Base-by-base conservation (phyloP, 1,140 invertebrate species). In the Aphidius ervi region DNA sequence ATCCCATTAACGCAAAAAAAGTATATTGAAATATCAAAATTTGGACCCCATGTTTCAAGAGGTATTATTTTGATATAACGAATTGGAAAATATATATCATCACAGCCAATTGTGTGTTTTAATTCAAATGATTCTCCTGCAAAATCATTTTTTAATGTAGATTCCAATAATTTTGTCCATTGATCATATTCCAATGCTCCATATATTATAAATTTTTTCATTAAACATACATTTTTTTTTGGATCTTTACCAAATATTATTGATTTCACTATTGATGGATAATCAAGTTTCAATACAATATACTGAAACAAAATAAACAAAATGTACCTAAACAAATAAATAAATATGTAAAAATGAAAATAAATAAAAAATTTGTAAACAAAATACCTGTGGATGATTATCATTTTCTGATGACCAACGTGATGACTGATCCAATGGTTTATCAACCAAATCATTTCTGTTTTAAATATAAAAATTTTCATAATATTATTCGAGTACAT, bases 1-100 rank as follows among this genome's bases (percentile, higher is more conserved):
- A 86, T 85, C 2, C 94, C 94, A 65, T 80, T 81, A 9, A 96
- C 71, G 71, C 90, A 87, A 40, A 97, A 86, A 80, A 90, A 91
- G 93, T 93, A 95, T 67, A 95, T 92, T 66, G 90, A 92, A 72
- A 92, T 94, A 79, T 94, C 92, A 72, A 94, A 95, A 66, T 87
- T 92, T 5, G 90, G 88, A 0, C 93, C 92, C 93, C 93, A 95
- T 0, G 92, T 91, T 72, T 94, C 85, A 39, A 91, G 71, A 1
- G 90, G 89, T 72, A 93, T 85, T 70, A 96, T 92, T 82, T 94
- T 94, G 6, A 96, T 82, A 74, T 87, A 96, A 63, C 85, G 82
- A 58, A 92, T 86, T 9, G 93, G 93, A 73, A 94, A 87, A 63
- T 84, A 84, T 57, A 88, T 82, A 31, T 31, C 4, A 20, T 81